phyloP scores from a whole-genome alignment of 2,113 vertebrate species.

The Ahaetulla prasina region DNA sequence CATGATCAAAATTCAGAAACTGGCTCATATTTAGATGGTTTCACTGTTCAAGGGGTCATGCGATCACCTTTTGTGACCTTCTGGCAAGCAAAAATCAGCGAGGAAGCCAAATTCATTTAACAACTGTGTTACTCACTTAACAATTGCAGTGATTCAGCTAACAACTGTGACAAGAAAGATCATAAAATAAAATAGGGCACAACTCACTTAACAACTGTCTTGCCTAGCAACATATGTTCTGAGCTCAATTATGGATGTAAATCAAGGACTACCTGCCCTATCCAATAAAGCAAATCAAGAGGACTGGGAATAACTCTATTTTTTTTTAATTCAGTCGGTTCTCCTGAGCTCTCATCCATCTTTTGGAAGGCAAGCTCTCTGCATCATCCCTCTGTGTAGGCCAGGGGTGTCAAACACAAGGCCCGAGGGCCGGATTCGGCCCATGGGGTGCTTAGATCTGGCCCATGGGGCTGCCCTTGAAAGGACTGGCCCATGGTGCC shows the following conservation, averaged over 20 bases:
- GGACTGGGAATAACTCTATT: background rate
- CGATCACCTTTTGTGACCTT: background rate
- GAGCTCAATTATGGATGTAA: background rate
- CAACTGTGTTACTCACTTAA: background rate
- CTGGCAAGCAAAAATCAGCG: background rate
- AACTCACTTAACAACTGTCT: background rate
- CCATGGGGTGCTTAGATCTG: too few species aligned
- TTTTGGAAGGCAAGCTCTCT: background rate
- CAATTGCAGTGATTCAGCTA: background rate
- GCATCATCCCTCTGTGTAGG: background rate
- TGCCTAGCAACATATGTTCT: background rate
- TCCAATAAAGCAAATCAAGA: background rate
- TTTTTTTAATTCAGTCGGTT: background rate
- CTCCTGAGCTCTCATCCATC: background rate
- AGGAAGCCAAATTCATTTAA: background rate
- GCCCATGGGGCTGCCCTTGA: too few species aligned
- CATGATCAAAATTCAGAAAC: background rate
- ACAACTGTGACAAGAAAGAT: background rate
- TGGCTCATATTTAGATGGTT: background rate
- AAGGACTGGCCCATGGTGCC: too few species aligned
- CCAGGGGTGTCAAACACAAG: too few species aligned
- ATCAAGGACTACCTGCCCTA: background rate
- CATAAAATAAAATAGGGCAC: background rate
- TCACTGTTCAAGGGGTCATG: background rate
- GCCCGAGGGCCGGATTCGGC: too few species aligned